Conservation (phyloP, 1,140 invertebrate species). For the Orchesella cincta region DNA sequence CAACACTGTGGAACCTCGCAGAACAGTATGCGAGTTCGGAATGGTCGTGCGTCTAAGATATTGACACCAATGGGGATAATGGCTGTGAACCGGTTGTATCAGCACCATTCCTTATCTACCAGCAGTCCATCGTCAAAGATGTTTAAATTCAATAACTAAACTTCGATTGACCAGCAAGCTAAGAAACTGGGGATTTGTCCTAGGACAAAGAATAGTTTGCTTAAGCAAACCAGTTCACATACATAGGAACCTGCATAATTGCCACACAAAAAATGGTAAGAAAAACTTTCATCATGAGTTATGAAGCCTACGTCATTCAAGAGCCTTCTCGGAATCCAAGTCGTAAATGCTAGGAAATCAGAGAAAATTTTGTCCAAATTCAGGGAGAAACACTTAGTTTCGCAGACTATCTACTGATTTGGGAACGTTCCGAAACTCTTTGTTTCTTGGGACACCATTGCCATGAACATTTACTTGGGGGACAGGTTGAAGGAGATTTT, state of each 20-base stretch:
- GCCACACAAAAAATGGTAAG: neutral
- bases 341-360: neutral
- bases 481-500: neutral
- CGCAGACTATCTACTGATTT: too few relatives aligned
- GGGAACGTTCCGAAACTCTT: neutral
- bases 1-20: too few relatives aligned
- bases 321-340: neutral
- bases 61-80: too few relatives aligned
- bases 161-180: neutral
- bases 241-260: neutral
- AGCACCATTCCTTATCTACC: too few relatives aligned
- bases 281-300: neutral
- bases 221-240: neutral
- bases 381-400: neutral
- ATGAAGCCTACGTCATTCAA: neutral
- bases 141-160: neutral
- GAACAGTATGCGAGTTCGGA: too few relatives aligned
- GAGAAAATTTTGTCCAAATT: neutral
- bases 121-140: too few relatives aligned
- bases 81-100: too few relatives aligned
- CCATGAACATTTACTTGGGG: neutral
- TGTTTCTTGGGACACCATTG: neutral
- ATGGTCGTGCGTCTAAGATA: too few relatives aligned
- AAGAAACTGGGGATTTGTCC: neutral
- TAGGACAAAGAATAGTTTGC: too few relatives aligned